Conservation (phyloP, 53 echinoderm and acorn worm genomes). For the Paracentrotus lividus region DNA sequence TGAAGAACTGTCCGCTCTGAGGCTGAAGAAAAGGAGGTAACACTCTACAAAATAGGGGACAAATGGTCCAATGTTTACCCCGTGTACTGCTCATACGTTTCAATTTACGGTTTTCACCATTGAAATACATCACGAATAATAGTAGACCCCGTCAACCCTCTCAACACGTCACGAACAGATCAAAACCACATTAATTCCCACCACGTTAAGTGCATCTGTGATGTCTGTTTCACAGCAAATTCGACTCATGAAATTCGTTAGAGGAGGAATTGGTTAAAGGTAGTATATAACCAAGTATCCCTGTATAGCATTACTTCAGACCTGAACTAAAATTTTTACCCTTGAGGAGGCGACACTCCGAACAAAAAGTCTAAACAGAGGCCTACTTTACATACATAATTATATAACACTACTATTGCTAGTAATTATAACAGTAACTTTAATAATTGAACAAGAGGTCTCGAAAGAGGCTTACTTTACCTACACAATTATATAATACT, state of each 20-base stretch:
- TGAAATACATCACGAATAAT: not conserved
- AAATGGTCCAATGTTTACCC: not conserved
- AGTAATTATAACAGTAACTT: no score
- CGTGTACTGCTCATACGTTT: not conserved
- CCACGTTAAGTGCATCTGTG: not conserved
- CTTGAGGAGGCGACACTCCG: no score
- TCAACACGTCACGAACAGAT: not conserved
- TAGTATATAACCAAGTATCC: no score
- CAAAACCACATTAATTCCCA: constrained; percentile 40
- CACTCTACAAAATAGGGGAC: not conserved
- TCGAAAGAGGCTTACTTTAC: no score
- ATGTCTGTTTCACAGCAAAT: not conserved
- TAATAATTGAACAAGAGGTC: no score
- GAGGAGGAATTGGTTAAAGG: not conserved
- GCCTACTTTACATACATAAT: no score
- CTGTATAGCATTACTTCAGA: no score
- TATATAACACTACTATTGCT: no score
- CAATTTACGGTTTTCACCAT: not conserved
- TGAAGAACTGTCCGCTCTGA: not conserved
- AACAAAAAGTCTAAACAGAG: no score
- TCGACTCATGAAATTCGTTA: not conserved
- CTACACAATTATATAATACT: no score
- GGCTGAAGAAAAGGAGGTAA: not conserved
- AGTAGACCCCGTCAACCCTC: not conserved
- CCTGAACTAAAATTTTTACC: no score